Conservation (phyloP, 2,888 invertebrate genomes). For the Unio delphinus region DNA sequence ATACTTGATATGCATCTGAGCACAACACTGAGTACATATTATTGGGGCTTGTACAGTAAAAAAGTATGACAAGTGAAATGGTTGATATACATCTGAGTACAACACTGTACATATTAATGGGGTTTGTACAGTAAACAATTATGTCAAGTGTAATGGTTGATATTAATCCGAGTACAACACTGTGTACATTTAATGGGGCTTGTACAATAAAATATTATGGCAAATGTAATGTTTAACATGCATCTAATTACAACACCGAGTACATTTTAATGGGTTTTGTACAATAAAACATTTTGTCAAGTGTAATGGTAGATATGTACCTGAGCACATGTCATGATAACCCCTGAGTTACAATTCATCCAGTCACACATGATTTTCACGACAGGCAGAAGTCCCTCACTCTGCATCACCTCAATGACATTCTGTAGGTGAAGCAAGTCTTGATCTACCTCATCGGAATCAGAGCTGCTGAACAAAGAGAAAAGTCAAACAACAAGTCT, state of each 20-base stretch:
- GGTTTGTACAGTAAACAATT: neutral
- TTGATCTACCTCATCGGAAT: slow-evolving; percentile 37
- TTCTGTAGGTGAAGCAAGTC: slow-evolving; percentile 55
- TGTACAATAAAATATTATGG: neutral
- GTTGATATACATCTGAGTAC: too few relatives aligned
- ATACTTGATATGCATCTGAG: too few relatives aligned
- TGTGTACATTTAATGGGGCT: neutral
- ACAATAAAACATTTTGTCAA: neutral
- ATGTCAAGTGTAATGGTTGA: neutral
- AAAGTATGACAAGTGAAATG: too few relatives aligned
- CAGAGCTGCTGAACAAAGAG: too few relatives aligned
- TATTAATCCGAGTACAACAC: neutral
- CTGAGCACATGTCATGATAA: slow-evolving; percentile 75
- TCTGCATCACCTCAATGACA: slow-evolving; percentile 58
- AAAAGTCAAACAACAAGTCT: too few relatives aligned
- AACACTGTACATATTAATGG: too few relatives aligned
- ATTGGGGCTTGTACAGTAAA: too few relatives aligned
- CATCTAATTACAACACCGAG: neutral
- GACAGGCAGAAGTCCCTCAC: slow-evolving; percentile 76
- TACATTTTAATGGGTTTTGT: neutral
- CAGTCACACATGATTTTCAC: slow-evolving; percentile 88
- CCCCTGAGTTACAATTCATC: slow-evolving; percentile 84
- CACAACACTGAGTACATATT: too few relatives aligned
- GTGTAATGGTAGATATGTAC: slow-evolving; percentile 33
- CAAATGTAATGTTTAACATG: neutral